Conservation (phyloP, 2,797 vertebrate species). For the Psittacula derbiana region DNA sequence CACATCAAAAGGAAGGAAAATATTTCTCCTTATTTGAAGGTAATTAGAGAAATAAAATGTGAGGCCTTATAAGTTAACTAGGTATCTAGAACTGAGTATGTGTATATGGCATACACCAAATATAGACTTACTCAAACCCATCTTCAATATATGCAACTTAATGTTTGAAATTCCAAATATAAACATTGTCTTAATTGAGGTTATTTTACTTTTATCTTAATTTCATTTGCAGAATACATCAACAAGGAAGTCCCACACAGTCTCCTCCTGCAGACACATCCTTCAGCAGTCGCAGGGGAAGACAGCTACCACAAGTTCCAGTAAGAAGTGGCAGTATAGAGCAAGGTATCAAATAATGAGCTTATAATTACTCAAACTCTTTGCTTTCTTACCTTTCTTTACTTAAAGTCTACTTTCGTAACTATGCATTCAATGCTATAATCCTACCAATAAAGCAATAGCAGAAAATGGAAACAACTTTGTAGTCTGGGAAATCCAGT, state of each 20-base stretch:
- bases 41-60: neutral
- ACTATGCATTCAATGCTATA: neutral
- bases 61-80: neutral
- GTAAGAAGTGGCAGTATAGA: constrained; percentile 92
- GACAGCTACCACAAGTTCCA: constrained; percentile 94
- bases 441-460: neutral
- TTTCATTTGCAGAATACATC: constrained; percentile 80
- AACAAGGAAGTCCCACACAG: constrained; percentile 80
- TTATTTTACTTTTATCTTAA: neutral
- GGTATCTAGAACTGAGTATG: neutral
- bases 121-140: neutral
- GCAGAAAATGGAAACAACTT: neutral
- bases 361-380: constrained; percentile 50
- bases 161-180: neutral
- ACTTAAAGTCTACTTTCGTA: neutral
- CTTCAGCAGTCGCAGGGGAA: constrained; percentile 86
- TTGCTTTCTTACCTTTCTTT: constrained; percentile 36
- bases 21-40: neutral
- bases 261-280: constrained; percentile 83
- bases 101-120: neutral
- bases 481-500: neutral
- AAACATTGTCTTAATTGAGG: neutral
- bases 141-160: neutral
- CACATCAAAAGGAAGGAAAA: neutral
- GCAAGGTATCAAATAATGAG: constrained; percentile 86